phyloP scores from a whole-genome alignment of 1,140 invertebrate species.

The Brachionus rotundiformis region DNA sequence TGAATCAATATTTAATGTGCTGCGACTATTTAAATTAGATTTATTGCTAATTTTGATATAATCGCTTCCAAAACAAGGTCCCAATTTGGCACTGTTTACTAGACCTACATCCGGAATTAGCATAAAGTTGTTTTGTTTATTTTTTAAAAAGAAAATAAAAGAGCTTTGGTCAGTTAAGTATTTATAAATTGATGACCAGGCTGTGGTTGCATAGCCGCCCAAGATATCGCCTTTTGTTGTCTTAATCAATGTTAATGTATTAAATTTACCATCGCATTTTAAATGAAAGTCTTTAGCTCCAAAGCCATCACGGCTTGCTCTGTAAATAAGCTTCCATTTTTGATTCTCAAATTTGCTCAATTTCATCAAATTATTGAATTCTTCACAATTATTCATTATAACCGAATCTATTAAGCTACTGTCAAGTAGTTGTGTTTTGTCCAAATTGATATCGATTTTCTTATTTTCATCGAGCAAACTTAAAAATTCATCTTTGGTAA shows the following conservation, averaged over 20 bases:
- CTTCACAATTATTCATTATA: neutral
- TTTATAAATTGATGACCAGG: constrained; percentile 41
- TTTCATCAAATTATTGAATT: constrained; percentile 16
- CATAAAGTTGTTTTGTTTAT: constrained; percentile 6
- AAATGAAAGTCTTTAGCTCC: constrained; percentile 53
- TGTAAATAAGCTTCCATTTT: constrained; percentile 53
- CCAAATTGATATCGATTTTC: neutral
- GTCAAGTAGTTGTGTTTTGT: neutral
- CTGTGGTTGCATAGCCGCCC: constrained; percentile 53
- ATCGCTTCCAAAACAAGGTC: constrained; percentile 3
- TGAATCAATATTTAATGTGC: neutral
- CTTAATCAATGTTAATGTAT: constrained; percentile 54
- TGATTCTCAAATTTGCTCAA: constrained; percentile 25
- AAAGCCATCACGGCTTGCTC: constrained; percentile 53
- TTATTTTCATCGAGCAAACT: constrained; percentile 16
- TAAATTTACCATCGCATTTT: constrained; percentile 53
- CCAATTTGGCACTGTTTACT: neutral
- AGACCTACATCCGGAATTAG: too few species aligned
- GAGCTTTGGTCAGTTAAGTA: constrained; percentile 47
- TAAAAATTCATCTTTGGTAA: constrained; percentile 21
- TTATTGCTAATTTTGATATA: neutral
- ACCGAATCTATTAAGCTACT: neutral
- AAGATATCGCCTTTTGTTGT: constrained; percentile 52
- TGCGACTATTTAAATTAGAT: constrained; percentile 23
- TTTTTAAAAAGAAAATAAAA: constrained; percentile 53